Conservation (phyloP, 2,888 invertebrate species). For the Deilephila elpenor region DNA sequence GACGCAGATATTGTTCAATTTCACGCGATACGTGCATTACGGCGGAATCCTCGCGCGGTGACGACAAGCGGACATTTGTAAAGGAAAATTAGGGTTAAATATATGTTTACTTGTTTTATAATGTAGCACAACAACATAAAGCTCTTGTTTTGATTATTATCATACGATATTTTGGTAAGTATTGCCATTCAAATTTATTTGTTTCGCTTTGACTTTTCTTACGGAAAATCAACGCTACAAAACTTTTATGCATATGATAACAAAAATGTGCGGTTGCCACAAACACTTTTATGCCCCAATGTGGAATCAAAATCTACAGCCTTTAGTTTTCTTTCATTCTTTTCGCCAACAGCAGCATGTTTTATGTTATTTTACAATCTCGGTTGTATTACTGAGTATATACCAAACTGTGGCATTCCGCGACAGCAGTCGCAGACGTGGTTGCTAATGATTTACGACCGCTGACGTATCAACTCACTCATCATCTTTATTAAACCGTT, state of each 20-base stretch:
- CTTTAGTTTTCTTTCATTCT: too few species aligned
- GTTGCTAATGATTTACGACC: conserved; percentile 43
- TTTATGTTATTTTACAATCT: background rate
- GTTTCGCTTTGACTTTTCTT: too few species aligned
- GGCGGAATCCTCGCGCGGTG: conserved; percentile 49
- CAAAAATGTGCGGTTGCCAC: too few species aligned
- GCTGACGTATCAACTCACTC: conserved; percentile 31
- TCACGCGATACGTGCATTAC: conserved; percentile 82
- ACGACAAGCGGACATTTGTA: conserved; percentile 54
- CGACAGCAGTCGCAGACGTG: conserved; percentile 2
- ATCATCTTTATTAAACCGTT: conserved; percentile 43
- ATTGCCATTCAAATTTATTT: too few species aligned
- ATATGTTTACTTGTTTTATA: background rate
- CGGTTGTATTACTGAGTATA: background rate
- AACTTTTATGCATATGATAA: too few species aligned
- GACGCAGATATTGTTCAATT: conserved; percentile 78
- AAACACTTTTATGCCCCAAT: too few species aligned
- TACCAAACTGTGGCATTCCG: conserved; percentile 13
- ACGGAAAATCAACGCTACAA: too few species aligned
- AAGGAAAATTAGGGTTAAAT: conserved; percentile 31
- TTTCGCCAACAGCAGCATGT: too few species aligned
- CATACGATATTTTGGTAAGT: too few species aligned
- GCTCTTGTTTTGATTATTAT: too few species aligned
- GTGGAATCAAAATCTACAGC: too few species aligned
- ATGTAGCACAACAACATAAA: background rate